Base-by-base conservation (phyloP, 2,888 invertebrate species). In the Agrochola litura region DNA sequence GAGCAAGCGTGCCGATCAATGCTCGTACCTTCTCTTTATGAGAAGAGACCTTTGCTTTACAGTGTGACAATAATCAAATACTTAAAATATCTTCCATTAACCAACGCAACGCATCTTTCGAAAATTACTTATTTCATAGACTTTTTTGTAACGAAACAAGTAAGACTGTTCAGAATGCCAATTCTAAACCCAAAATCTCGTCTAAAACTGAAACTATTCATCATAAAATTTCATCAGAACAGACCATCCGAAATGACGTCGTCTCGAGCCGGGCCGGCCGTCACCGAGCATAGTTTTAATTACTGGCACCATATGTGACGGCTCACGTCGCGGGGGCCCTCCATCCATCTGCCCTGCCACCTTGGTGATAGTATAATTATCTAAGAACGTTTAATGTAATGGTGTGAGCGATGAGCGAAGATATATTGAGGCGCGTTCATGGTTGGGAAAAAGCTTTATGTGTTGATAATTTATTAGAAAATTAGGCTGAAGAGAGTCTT, bases 301-400 rank as follows among this genome's bases (percentile, higher is more conserved):
- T 95, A 96, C 95, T 94, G 92, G 89, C 94, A 93, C 95, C 96
- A 96, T 95, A 90, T 96, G 96, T 92, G 94, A 91, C 91, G 91
- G 87, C 91, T 95, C 95, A 93, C 94, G 93, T 91, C 92, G 93
- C 93, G 94, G 94, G 95, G 93, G 94, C 81, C 83, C 85, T 80
- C 73, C 87, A 88, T 84, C 86, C 88, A 85, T 86, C 88, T 89
- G 92, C 70, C 93, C 92, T 77, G 91, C 86, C 94, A 93, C 94
- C 93, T 94, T 93, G 92, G 91, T 90, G 94, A 94, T 95, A 92
- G 94, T 95, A 95, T 95, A 95, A 95, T 95, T 95, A 95, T 95
- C 94, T 93, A 92, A 87, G 88, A 90, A 90, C 91, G 90, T 91
- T 92, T 91, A 90, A 89, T 84, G 86, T 85, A 74, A 63, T 86